Percentiles rank a stretch among this genome's conserved stretches.
Conservation (phyloP, 2,797 vertebrate genomes). For the Syngnathus rostellatus region DNA sequence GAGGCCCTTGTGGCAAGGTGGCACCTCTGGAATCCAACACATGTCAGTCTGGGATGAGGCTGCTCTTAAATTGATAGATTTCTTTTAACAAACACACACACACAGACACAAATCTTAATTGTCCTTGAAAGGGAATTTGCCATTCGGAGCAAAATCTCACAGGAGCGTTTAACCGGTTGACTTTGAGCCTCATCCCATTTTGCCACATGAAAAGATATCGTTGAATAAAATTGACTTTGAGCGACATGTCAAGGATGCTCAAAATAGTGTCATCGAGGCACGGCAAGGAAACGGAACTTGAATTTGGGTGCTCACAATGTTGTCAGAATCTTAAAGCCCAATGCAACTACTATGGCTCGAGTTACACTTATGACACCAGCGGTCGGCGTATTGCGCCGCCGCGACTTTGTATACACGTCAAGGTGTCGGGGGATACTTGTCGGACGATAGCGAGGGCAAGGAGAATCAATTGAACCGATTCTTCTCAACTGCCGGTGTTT, state of each 20-base stretch:
- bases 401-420: conserved; percentile 26
- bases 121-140: conserved; percentile 35
- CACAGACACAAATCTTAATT: conserved; percentile 27
- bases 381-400: conserved; percentile 14
- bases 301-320: conserved; percentile 24
- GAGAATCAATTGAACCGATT: conserved; percentile 26
- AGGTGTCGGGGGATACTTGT: conserved; percentile 23
- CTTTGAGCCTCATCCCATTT: conserved; percentile 29
- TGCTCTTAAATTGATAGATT: conserved; percentile 47
- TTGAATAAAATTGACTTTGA: conserved; percentile 39
- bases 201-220: conserved; percentile 29
- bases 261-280: conserved; percentile 23
- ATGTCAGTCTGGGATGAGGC: conserved; percentile 64
- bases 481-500: conserved; percentile 29
- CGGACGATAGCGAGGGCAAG: conserved; percentile 28
- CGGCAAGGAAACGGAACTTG: conserved; percentile 24
- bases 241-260: conserved; percentile 39
- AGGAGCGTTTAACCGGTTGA: conserved; percentile 28
- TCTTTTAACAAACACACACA: conserved; percentile 34
- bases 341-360: conserved; percentile 14
- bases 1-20: conserved; percentile 58
- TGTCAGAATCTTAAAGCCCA: conserved; percentile 19
- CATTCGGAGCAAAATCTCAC: conserved; percentile 20
- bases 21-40: conserved; percentile 60
- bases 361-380: conserved; percentile 21